Conservation (phyloP, 1,140 invertebrate species). For the Popillia japonica region DNA sequence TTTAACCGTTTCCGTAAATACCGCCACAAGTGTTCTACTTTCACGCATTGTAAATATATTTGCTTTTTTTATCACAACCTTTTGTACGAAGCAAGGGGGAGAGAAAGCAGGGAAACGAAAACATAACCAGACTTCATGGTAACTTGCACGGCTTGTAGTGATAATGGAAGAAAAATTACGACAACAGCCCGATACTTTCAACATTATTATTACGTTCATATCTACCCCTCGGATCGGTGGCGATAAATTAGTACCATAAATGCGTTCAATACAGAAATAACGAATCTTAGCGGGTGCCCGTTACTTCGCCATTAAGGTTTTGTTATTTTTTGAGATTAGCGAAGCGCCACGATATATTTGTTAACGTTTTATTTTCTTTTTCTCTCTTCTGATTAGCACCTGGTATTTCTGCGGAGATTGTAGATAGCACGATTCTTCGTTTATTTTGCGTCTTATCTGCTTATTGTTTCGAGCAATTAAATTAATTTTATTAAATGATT, state of each 20-base stretch:
- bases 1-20: too few species aligned
- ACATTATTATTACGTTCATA: constrained; percentile 23
- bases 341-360: constrained; percentile 12
- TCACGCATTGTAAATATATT: neutral
- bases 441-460: neutral
- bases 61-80: neutral
- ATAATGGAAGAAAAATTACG: constrained; percentile 31
- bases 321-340: constrained; percentile 28
- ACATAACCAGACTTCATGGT: constrained; percentile 24
- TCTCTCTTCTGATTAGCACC: neutral
- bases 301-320: constrained; percentile 1
- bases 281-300: neutral
- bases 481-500: neutral
- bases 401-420: neutral
- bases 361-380: neutral
- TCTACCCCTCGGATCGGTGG: constrained; percentile 9
- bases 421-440: neutral
- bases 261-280: constrained; percentile 16
- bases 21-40: too few species aligned
- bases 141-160: neutral
- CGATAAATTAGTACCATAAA: constrained; percentile 34
- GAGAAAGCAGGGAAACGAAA: neutral
- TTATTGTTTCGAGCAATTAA: neutral
- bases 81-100: neutral
- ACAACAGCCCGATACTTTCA: constrained; percentile 29